These are phyloP conservation scores for Spondyliosoma cantharus DNA, from an alignment of 2,797 vertebrate species.

Conservation along the genomic window DNA sequence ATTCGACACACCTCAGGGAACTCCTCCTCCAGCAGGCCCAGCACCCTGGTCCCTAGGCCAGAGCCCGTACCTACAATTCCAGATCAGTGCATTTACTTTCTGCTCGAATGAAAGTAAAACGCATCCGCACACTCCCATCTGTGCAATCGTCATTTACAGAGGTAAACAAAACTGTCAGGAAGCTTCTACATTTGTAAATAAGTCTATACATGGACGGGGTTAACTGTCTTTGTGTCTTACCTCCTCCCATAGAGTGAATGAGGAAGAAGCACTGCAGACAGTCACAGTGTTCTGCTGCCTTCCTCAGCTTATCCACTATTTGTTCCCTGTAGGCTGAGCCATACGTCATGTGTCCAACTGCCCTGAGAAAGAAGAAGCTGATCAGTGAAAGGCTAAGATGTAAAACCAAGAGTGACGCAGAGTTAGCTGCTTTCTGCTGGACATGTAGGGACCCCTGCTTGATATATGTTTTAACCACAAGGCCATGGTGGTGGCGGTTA, in stretches of 20 bases:
- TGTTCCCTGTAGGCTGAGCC: slow-evolving; percentile 89
- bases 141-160: background rate
- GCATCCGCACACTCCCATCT: background rate
- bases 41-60: slow-evolving; percentile 93
- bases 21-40: slow-evolving; percentile 93
- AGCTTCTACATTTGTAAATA: background rate
- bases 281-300: slow-evolving; percentile 92
- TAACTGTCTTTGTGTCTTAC: slow-evolving; percentile 78
- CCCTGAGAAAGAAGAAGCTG: slow-evolving; percentile 82
- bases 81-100: background rate
- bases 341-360: slow-evolving; percentile 92
- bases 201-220: background rate
- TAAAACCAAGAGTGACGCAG: background rate
- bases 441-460: too few species aligned
- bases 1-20: slow-evolving; percentile 95
- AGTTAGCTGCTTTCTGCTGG: too few species aligned
- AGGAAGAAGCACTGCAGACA: slow-evolving; percentile 97
- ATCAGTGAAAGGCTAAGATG: background rate
- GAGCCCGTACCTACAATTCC: slow-evolving; percentile 91
- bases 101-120: background rate
- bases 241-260: slow-evolving; percentile 99
- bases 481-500: too few species aligned
- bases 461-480: too few species aligned
- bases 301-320: slow-evolving; percentile 92
- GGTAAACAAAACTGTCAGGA: background rate